These are phyloP conservation scores for Hymenopus coronatus DNA, from an alignment of 2,888 invertebrate species.

Conservation along the genomic window DNA sequence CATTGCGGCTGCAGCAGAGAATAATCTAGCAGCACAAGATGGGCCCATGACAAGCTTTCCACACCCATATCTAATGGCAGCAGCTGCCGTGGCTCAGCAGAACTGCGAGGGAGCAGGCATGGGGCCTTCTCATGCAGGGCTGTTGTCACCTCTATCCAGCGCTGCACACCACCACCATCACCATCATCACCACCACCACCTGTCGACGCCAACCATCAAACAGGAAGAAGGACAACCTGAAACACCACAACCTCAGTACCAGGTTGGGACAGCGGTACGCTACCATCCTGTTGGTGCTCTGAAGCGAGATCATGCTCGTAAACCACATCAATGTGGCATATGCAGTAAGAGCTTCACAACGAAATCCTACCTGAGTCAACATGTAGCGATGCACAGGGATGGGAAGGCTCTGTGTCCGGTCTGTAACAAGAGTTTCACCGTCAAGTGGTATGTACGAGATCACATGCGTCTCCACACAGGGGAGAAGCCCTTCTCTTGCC, in stretches of 20 bases:
- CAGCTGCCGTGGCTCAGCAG: neutral
- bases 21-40: neutral
- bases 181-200: neutral
- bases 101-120: neutral
- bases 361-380: conserved; percentile 9
- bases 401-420: conserved; percentile 5
- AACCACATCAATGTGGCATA: conserved; percentile 8
- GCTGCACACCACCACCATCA: neutral
- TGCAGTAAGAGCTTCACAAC: conserved; percentile 11
- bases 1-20: neutral
- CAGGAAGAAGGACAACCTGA: neutral
- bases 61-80: neutral
- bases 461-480: conserved; percentile 15
- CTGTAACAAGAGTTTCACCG: conserved; percentile 10
- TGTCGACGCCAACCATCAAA: neutral
- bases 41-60: neutral
- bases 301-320: neutral
- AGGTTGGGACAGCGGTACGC: neutral
- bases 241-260: neutral
- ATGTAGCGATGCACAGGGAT: conserved; percentile 10
- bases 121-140: neutral
- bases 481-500: conserved; percentile 5
- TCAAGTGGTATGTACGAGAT: conserved; percentile 15
- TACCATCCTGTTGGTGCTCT: neutral
- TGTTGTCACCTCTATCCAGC: neutral